These are phyloP conservation scores for Clytia hemisphaerica DNA, from an alignment of 30 jellyfish, hydroid and myxozoan species.

Conservation along the genomic window DNA sequence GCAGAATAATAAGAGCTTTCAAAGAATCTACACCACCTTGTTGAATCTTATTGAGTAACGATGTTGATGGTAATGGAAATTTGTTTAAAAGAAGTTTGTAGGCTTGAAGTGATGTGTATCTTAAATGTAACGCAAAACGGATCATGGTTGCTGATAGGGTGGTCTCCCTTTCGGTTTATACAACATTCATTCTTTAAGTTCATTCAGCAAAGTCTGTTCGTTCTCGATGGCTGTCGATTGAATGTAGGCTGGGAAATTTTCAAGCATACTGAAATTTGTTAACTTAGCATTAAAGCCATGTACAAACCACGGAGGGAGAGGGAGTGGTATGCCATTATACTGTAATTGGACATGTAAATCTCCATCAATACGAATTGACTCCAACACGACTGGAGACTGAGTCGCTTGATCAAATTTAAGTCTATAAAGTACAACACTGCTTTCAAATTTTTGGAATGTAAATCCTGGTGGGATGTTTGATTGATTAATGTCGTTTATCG, in stretches of 20 bases:
- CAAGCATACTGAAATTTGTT: not conserved
- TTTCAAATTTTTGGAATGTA: not conserved
- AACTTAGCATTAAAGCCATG: slow-evolving; percentile 1
- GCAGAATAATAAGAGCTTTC: not conserved
- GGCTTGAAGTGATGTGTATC: not conserved
- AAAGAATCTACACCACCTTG: slow-evolving; percentile 10
- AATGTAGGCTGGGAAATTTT: not conserved
- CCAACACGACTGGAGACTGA: not conserved
- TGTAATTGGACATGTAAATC: not conserved
- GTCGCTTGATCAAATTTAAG: not conserved
- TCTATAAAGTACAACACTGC: not conserved
- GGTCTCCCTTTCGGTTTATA: not conserved
- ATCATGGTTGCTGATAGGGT: slow-evolving; percentile 3
- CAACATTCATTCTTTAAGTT: too few relatives aligned
- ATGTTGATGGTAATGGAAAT: slow-evolving; percentile 7
- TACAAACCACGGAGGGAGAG: slow-evolving; percentile 1
- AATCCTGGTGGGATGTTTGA: not conserved
- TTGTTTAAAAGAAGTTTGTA: not conserved
- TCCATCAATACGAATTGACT: not conserved
- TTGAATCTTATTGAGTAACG: slow-evolving; percentile 5
- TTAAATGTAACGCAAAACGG: not conserved
- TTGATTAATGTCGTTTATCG: not conserved
- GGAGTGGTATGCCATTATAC: not conserved
- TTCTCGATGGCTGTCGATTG: not conserved
- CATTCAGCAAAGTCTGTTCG: too few relatives aligned